Evolutionary conservation across 2,888 invertebrate species (phyloP).

Genomic region (Clitarchus hookeri): DNA sequence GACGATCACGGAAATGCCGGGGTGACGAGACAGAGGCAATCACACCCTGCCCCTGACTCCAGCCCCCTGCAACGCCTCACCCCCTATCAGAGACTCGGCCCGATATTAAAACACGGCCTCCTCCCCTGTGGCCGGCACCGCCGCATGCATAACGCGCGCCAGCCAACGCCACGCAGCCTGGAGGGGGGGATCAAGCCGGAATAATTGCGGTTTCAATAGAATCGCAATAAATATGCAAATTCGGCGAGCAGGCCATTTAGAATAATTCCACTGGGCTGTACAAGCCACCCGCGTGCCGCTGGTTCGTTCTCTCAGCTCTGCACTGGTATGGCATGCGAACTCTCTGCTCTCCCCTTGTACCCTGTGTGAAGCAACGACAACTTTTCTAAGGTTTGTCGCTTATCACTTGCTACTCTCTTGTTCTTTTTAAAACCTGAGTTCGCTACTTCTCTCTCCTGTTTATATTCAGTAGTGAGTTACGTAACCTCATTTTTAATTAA

Average conservation of each 20-base stretch:
- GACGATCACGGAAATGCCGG: neutral
- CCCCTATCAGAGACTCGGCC: neutral
- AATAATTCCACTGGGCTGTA: neutral
- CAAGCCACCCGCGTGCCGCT: neutral
- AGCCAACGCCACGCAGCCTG: neutral
- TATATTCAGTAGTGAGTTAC: too few species aligned
- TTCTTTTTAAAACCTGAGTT: too few species aligned
- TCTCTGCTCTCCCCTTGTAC: neutral
- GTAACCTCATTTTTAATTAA: too few species aligned
- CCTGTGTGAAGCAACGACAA: neutral
- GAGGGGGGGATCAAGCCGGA: neutral
- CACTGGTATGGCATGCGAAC: neutral
- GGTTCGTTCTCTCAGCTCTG: too few species aligned
- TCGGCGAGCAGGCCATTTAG: neutral
- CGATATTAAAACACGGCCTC: neutral
- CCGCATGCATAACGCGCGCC: neutral
- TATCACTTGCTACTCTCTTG: neutral
- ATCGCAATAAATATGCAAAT: conserved; percentile 6
- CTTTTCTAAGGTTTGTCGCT: neutral
- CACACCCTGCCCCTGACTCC: neutral
- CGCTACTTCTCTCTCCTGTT: too few species aligned
- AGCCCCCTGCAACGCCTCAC: neutral
- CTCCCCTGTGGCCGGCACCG: neutral
- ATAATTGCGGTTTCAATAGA: conserved; percentile 14
- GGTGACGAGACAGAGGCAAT: neutral